Evolutionary conservation across 2,113 vertebrate genomes (phyloP).

Genomic region (Nycticorax nycticorax): DNA sequence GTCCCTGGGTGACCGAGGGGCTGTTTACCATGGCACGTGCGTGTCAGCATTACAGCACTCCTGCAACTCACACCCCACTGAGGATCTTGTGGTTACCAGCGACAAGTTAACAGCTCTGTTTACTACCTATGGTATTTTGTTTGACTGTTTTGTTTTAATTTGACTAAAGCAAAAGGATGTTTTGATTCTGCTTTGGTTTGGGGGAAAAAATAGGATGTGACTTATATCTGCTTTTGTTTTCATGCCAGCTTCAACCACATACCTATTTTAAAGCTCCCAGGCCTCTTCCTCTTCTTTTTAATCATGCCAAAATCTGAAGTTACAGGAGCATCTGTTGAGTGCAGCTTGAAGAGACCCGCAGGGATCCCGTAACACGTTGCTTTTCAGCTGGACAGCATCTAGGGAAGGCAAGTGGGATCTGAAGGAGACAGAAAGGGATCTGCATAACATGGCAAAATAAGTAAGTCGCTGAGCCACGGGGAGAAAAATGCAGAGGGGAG

Average conservation of each 20-base stretch:
- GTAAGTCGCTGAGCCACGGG: fast-evolving
- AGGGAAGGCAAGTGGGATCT: neutral
- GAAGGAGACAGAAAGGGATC: neutral
- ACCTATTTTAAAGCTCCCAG: neutral
- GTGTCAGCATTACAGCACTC: fast-evolving
- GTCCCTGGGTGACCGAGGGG: no score
- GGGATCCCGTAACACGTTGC: neutral
- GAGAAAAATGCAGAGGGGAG: neutral
- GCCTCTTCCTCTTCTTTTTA: constrained; percentile 17
- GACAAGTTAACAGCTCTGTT: neutral
- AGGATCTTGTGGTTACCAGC: fast-evolving
- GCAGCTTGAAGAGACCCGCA: neutral
- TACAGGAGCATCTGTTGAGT: neutral
- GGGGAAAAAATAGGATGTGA: constrained; percentile 21
- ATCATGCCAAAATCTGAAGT: neutral
- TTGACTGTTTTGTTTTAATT: neutral
- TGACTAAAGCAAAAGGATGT: constrained; percentile 41
- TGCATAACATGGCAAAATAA: fast-evolving
- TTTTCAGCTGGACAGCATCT: neutral
- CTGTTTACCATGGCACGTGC: fast-evolving
- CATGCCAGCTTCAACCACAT: constrained; percentile 11
- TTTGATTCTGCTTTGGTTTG: neutral
- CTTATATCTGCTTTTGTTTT: constrained; percentile 29
- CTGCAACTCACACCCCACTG: fast-evolving
- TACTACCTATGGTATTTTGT: neutral